These are phyloP conservation scores for Alces alces DNA, from an alignment of 2,113 vertebrate genomes.

Conservation along the genomic window DNA sequence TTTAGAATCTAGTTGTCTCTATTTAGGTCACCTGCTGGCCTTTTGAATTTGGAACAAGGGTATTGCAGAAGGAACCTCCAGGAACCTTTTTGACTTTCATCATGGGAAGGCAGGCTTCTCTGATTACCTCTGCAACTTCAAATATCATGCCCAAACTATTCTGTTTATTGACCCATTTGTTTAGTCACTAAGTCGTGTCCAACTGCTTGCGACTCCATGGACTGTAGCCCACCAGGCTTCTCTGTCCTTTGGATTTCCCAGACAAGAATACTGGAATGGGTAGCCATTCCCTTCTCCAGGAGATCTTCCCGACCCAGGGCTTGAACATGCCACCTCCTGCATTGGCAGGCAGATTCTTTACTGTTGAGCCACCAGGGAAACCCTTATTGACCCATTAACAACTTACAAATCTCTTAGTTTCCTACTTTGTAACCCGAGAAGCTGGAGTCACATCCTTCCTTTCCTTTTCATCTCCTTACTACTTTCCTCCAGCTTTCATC, in stretches of 20 bases:
- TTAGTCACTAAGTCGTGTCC: not conserved
- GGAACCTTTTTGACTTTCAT: not conserved
- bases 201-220: not conserved
- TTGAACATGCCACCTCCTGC: not conserved
- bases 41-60: not conserved
- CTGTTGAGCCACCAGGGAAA: not conserved
- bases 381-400: not conserved
- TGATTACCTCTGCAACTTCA: not conserved
- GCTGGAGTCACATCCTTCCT: not conserved
- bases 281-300: not conserved
- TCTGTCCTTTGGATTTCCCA: not conserved
- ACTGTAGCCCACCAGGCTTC: not conserved
- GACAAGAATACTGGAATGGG: not conserved
- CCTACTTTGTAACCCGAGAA: not conserved
- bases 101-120: not conserved
- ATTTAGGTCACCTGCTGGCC: not conserved
- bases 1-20: not conserved
- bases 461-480: not conserved
- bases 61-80: not conserved
- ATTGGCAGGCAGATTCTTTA: not conserved
- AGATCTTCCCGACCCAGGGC: not conserved
- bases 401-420: not conserved
- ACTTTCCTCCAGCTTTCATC: not conserved
- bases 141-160: not conserved
- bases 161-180: not conserved